A percentile compares a stretch with the other conserved stretches of the same genome.
Conservation (phyloP, 2,113 vertebrate species). For the cat (Felis catus) region F.catus_Fca126_mat1.0 CM031416.1:117122501-117123000, state of each 20-base stretch:
- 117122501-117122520: neutral
- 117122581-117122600: neutral
- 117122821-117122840: no score
- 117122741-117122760: neutral
- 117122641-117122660: neutral
- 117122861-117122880: neutral
- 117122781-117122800: no score
- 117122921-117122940: neutral
- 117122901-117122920: neutral
- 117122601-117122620: neutral
- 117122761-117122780: no score
- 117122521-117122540: neutral
- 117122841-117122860: neutral
- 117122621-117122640: neutral
- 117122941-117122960: neutral
- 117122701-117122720: neutral
- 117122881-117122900: neutral
- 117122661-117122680: slow-evolving; percentile 7
- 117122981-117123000: neutral
- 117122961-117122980: slow-evolving; percentile 5
- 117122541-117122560: neutral
- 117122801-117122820: no score
- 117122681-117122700: neutral
- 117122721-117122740: neutral
- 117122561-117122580: neutral